Conservation (phyloP, 2,113 vertebrate species). For the Macrotus californicus region DNA sequence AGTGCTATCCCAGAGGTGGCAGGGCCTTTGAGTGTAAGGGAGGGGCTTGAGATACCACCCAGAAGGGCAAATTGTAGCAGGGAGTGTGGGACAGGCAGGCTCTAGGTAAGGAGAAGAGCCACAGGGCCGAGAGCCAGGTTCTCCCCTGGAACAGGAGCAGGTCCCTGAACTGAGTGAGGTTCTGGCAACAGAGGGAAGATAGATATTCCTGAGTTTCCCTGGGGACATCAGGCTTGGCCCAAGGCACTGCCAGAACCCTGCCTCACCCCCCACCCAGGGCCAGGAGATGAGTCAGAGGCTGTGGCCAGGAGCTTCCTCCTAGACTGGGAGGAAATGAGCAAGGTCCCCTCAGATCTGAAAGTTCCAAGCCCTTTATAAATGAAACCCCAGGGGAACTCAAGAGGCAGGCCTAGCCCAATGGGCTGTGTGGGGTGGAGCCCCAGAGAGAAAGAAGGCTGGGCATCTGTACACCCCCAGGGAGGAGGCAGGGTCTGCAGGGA, state of each 20-base stretch:
- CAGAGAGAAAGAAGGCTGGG: background rate
- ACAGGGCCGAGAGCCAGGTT: background rate
- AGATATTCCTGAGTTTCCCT: background rate
- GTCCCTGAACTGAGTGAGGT: background rate
- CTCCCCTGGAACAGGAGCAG: background rate
- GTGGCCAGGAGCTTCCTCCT: conserved; percentile 72
- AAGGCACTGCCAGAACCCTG: background rate
- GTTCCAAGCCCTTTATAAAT: conserved; percentile 38
- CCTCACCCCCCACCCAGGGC: background rate
- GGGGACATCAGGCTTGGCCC: conserved; percentile 3
- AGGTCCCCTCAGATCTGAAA: conserved; percentile 56
- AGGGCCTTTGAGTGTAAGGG: background rate
- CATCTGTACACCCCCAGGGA: background rate
- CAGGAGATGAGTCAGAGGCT: conserved; percentile 72
- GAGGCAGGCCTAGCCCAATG: background rate
- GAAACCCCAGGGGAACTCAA: conserved; percentile 42
- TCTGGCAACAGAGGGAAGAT: background rate
- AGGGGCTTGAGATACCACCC: background rate
- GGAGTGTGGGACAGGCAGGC: background rate
- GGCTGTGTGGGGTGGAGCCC: background rate
- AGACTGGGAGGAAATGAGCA: conserved; percentile 72
- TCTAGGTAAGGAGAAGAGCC: conserved; percentile 15
- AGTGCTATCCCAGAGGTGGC: background rate
- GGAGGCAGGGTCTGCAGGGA: background rate
- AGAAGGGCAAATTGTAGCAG: background rate